These are phyloP conservation scores for Gyps fulvus DNA, from an alignment of 2,113 vertebrate genomes.

Conservation along the genomic window DNA sequence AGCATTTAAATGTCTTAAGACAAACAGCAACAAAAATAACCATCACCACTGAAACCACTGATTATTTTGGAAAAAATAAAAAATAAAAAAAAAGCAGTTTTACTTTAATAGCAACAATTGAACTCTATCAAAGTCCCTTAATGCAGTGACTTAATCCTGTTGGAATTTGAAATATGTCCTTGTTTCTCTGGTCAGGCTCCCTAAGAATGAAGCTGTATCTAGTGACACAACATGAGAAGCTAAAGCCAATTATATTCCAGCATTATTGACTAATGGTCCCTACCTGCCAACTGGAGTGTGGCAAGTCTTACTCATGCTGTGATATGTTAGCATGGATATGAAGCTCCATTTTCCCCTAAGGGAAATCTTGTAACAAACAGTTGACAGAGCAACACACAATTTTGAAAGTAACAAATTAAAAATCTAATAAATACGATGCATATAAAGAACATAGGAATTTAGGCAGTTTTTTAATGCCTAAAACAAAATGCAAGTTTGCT, in stretches of 20 bases:
- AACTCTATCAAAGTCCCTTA: slow-evolving; percentile 7
- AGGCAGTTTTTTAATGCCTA: background rate
- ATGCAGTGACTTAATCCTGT: slow-evolving; percentile 24
- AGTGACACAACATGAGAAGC: slow-evolving; percentile 9
- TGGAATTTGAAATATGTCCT: slow-evolving; percentile 52
- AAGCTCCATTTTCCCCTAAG: slow-evolving; percentile 45
- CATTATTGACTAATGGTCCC: slow-evolving; percentile 33
- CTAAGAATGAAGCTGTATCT: slow-evolving; percentile 27
- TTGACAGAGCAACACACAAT: slow-evolving; percentile 27
- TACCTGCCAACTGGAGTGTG: slow-evolving; percentile 20
- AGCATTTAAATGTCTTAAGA: slow-evolving; percentile 17
- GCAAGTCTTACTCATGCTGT: slow-evolving; percentile 21
- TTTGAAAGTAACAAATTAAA: slow-evolving; percentile 43
- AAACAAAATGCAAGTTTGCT: background rate
- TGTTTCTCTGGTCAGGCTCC: slow-evolving; percentile 38
- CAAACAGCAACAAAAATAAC: background rate
- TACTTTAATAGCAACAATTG: slow-evolving; percentile 1
- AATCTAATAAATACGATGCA: slow-evolving; percentile 43
- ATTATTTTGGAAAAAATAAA: background rate
- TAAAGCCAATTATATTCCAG: slow-evolving; percentile 56
- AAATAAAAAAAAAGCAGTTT: background rate
- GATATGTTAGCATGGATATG: background rate
- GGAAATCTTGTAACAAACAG: slow-evolving; percentile 48
- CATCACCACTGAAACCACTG: background rate
- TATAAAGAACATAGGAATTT: background rate